Percentiles rank a stretch among this genome's conserved stretches.
Conservation (phyloP, 2,888 invertebrate genomes). For the Hypomecis punctinalis region DNA sequence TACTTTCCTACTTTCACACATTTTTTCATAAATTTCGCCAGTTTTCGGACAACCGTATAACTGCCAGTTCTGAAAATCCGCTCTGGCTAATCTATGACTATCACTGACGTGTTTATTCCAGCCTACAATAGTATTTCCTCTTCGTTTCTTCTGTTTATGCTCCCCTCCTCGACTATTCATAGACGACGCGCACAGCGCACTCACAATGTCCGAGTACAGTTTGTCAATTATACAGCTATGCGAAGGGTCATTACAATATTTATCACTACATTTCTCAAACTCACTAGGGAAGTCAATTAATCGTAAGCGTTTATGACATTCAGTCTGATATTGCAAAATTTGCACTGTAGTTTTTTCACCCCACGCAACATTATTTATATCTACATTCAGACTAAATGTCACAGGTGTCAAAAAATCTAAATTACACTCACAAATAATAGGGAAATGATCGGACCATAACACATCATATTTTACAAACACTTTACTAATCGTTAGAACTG, state of each 20-base stretch:
- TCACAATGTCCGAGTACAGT: background rate
- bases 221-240: background rate
- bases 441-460: conserved; percentile 10
- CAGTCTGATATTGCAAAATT: background rate
- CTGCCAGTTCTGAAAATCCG: conserved; percentile 20
- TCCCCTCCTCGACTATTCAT: background rate
- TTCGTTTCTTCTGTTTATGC: background rate
- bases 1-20: conserved; percentile 20
- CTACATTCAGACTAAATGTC: background rate
- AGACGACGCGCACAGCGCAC: background rate
- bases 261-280: background rate
- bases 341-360: conserved; percentile 1
- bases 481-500: background rate
- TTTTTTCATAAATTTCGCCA: too few species aligned
- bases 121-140: conserved; percentile 4
- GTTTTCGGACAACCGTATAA: too few species aligned
- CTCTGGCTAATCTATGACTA: conserved; percentile 27
- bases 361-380: background rate
- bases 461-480: conserved; percentile 3
- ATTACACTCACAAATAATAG: conserved; percentile 2
- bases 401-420: background rate
- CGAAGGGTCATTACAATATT: background rate
- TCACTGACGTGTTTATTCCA: conserved; percentile 38
- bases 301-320: conserved; percentile 1
- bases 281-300: background rate